Base-by-base conservation (phyloP, 2,113 vertebrate genomes). In the Ammodytes marinus region DNA sequence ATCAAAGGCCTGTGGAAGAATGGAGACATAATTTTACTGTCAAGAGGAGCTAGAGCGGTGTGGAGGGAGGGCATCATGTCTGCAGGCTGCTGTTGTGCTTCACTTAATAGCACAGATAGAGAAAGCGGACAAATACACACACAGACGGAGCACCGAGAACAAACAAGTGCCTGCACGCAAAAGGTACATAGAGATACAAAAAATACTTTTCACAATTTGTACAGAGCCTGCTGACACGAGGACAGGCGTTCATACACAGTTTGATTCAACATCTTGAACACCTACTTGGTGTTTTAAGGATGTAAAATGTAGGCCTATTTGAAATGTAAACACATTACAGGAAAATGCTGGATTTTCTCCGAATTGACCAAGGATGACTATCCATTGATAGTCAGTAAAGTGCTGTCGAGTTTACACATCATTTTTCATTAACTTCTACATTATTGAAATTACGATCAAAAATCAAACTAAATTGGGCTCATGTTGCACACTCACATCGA, bases 1-100 rank as follows among this genome's bases (percentile, higher is more conserved):
- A 85, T 84, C 86, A 90, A 82, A 89, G 72, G 79, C 53, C 35
- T 12, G 39, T 76, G 58, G 73, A 82, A 68, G 64, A 82, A 64
- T 60, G 84, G 84, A 80, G 70, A 82, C 79, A 27, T 27, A 27
- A 27, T 27, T 27, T 27, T 27, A 27, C 27, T 27, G 27, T 27
- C 27, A 2, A 27, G 57, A 37, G 59, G 46, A 82, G 83, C 42
- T 3, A 6, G 52, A 12, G 47, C 27, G 12, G 68, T 55, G 68
- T 60, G 61, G 54, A 59, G 63, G 73, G 67, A 77, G 57, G 55
- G 75, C 37, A 63, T 77, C 78, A 68, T 81, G 61, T n/a, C 76
- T 85, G 60, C 40, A 6, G 80, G 74, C 84, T 87, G 77, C 64
- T 80, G 84, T 80, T 85, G 49, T 79, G 74, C 72, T 60, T 77